Evolutionary conservation across 1,140 invertebrate genomes (phyloP), one percentile per base, ranked within the genome.

Genomic region (Halesus radiatus): DNA sequence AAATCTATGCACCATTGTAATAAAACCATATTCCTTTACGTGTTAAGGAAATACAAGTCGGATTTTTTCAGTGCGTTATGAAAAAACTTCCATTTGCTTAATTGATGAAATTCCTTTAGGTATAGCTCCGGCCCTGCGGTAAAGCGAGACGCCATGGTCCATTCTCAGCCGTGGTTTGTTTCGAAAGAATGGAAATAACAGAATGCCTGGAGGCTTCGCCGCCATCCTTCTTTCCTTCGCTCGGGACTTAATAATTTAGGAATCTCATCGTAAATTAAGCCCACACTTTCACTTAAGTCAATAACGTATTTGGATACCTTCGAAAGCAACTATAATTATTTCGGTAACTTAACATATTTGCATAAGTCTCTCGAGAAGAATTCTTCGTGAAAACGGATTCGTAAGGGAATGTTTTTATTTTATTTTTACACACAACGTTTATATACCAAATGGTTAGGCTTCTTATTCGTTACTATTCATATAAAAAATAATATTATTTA

Each of bases 171-270:
- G 7, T 22, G 52, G 45, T 53, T 72, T 72, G 45, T 72, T 50
- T 72, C 68, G 68, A 26, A 72, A 72, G 68, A 72, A 72, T 72
- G 68, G 68, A 72, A 72, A 72, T 72, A 72, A 23, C 53, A 72
- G 23, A 72, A 52, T 15, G 68, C 68, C 68, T 26, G 18, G 23
- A 72, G 68, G 64, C 64, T 50, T 13, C 37, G 2, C 62, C 45
- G 10, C 68, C 45, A 18, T 45, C 68, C 68, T 26, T 72, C 68
- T 29, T 72, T 26, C 10, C 37, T 13, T 26, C 62, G 62, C 62
- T 16, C 22, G 8, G 26, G 23, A 10, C 53, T 72, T 72, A 72
- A 72, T 72, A 53, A 72, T 72, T 72, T 72, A 72, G 68, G 68
- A 72, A 72, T 72, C 68, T 52, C 68, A 23, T 52, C 45, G 26